phyloP scores from a whole-genome alignment of 2,888 invertebrate genomes.

The Drosophila maculinotata region DNA sequence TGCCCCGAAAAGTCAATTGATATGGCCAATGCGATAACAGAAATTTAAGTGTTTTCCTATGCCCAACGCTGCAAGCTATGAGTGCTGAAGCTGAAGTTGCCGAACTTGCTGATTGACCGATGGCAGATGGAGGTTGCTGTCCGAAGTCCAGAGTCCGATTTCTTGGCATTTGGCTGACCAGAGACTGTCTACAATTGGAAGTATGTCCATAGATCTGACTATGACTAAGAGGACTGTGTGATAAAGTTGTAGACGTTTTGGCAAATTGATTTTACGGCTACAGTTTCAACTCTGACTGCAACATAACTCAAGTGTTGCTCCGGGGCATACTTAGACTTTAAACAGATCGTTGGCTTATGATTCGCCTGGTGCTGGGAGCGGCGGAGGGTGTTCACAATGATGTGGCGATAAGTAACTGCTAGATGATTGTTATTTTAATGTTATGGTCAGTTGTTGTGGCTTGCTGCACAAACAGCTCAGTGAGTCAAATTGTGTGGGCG shows the following conservation, averaged over 20 bases:
- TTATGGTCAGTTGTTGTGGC: slow-evolving; percentile 63
- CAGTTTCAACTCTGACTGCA: slow-evolving; percentile 59
- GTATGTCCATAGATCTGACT: slow-evolving; percentile 26
- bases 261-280: slow-evolving; percentile 83
- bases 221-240: slow-evolving; percentile 61
- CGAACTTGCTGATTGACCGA: slow-evolving; percentile 50
- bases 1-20: slow-evolving; percentile 78
- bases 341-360: slow-evolving; percentile 72
- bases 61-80: slow-evolving; percentile 41
- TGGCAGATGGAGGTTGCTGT: slow-evolving; percentile 53
- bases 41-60: slow-evolving; percentile 70
- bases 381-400: slow-evolving; percentile 45
- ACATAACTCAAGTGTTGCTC: slow-evolving; percentile 73
- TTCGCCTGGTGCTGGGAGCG: slow-evolving; percentile 43
- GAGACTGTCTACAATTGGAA: slow-evolving; percentile 21
- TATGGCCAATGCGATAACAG: slow-evolving; percentile 71
- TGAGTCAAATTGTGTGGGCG: slow-evolving; percentile 73
- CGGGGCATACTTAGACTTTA: slow-evolving; percentile 78
- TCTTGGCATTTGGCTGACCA: slow-evolving; percentile 55
- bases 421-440: slow-evolving; percentile 77
- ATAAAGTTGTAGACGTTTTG: slow-evolving; percentile 82
- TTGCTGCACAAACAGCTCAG: slow-evolving; percentile 43
- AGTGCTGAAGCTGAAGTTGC: slow-evolving; percentile 31
- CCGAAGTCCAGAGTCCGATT: slow-evolving; percentile 37
- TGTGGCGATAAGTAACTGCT: slow-evolving; percentile 73